Evolutionary conservation across 1,140 invertebrate species (phyloP).

Genomic region (Eurosta solidaginis): DNA sequence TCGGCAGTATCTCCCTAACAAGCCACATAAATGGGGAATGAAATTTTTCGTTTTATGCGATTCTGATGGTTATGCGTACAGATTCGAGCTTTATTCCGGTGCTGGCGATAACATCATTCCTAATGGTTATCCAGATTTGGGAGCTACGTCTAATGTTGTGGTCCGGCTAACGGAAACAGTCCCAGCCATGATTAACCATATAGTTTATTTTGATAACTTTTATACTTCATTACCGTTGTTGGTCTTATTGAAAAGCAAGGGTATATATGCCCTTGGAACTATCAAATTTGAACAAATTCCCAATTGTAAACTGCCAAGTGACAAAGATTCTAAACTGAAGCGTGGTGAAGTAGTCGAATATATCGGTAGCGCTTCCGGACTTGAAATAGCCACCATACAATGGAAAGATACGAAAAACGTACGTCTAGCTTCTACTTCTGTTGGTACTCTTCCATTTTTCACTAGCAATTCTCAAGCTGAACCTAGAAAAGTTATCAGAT

Average conservation of each 20-base stretch:
- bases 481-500: not conserved
- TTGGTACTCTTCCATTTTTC: constrained; percentile 39
- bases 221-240: not conserved
- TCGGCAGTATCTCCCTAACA: not conserved
- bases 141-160: constrained; percentile 32
- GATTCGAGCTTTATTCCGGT: constrained; percentile 47
- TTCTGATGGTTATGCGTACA: not conserved
- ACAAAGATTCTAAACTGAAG: not conserved
- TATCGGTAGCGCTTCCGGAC: constrained; percentile 34
- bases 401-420: constrained; percentile 60
- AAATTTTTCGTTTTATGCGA: not conserved
- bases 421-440: constrained; percentile 56
- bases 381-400: constrained; percentile 45
- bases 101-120: constrained; percentile 36
- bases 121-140: constrained; percentile 13
- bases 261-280: constrained; percentile 20
- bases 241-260: not conserved
- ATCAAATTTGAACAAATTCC: not conserved
- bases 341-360: not conserved
- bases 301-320: not conserved
- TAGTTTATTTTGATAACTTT: constrained; percentile 31
- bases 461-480: not conserved
- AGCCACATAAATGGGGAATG: not conserved
- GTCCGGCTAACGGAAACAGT: constrained; percentile 24
- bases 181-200: not conserved